Evolutionary conservation across 2,888 invertebrate genomes (phyloP), one percentile per base, ranked within the genome.

Genomic region (Dione vanillae): DNA sequence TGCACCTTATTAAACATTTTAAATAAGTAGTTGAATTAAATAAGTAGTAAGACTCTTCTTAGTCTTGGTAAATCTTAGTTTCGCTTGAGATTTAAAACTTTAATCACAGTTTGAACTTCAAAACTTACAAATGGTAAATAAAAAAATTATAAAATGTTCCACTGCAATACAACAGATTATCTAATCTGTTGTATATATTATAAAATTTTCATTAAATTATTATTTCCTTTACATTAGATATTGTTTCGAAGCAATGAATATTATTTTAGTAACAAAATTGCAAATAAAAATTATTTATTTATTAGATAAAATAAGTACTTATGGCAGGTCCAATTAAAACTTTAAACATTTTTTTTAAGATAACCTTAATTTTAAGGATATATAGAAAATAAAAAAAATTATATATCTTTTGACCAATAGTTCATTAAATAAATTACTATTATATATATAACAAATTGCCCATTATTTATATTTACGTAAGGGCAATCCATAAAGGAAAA

Each of bases 401-500:
- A 16, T 16, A 37, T 6, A 35, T 11, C 0, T 37, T 12, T 11
- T 6, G 11, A 37, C 3, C 37, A 27, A 27, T 27, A 3, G 5
- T 27, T 3, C 35, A 56, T 40, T 16, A 20, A 8, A 49, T 37
- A 14, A 45, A 62, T 20, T 45, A 37, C 41, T 54, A 49, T 52
- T 45, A n/a, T 0, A 47, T 9, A 45, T 54, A 40, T 69, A 47
- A 51, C 35, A 35, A 68, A 62, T 69, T 65, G 65, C 37, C 66
- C 51, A 65, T 71, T 66, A 65, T 73, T 73, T 67, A 71, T 62
- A 65, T 73, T 73, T 67, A 71, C 56, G 69, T 72, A 77, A 74
- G 69, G 67, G 69, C 59, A 37, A 68, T 69, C 72, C 70, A 74
- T 77, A 78, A 76, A 76, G 71, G 76, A 78, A 77, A 78, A 78